These are phyloP conservation scores for Zosterops japonicus DNA, from an alignment of 2,113 vertebrate genomes.

Conservation along the genomic window DNA sequence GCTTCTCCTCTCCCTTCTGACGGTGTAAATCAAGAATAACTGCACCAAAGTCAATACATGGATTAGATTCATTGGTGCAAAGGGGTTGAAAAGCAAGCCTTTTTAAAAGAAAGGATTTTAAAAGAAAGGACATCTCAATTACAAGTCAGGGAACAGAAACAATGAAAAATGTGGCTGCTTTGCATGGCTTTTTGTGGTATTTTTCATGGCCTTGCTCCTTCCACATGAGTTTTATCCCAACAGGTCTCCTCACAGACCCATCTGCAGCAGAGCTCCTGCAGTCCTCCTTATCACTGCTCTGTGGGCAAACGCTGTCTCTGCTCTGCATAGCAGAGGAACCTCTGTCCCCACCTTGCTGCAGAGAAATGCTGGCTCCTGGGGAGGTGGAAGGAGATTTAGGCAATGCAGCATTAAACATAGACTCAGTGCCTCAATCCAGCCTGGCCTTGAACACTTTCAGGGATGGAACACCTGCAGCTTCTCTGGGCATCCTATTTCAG, in stretches of 20 bases:
- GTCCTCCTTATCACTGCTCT: not conserved
- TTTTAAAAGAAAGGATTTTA: slow-evolving; percentile 13
- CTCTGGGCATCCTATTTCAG: not conserved
- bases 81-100: not conserved
- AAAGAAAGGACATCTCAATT: not conserved
- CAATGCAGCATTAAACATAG: not conserved
- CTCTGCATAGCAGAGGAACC: not conserved
- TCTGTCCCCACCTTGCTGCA: not conserved
- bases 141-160: slow-evolving; percentile 24
- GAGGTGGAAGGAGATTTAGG: not conserved
- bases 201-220: not conserved
- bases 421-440: not conserved
- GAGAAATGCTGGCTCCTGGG: not conserved
- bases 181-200: not conserved
- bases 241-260: rapidly evolving
- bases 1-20: not conserved
- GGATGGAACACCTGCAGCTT: not conserved
- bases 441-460: not conserved
- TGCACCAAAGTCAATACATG: slow-evolving; percentile 9
- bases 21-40: slow-evolving; percentile 30
- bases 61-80: not conserved
- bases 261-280: not conserved
- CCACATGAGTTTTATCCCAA: not conserved
- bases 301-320: not conserved
- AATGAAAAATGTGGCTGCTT: slow-evolving; percentile 5